Evolutionary conservation across 2,888 invertebrate genomes (phyloP).

Genomic region (Hymenopus coronatus): DNA sequence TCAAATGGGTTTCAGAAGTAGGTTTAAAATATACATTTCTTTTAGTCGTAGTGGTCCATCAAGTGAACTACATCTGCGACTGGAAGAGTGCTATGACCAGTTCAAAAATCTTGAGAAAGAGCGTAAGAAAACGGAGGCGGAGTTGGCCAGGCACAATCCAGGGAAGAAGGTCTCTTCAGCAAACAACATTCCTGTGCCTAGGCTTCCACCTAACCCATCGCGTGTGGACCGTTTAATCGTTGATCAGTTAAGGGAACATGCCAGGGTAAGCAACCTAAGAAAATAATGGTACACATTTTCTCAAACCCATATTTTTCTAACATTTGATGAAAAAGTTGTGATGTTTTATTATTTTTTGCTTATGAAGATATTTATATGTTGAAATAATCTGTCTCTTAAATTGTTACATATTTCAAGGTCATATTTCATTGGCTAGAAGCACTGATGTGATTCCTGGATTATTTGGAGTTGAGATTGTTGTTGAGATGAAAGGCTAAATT

Average conservation of each 20-base stretch:
- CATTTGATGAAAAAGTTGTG: background rate
- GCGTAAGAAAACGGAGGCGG: slow-evolving; percentile 74
- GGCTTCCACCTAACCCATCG: slow-evolving; percentile 72
- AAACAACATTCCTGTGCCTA: slow-evolving; percentile 71
- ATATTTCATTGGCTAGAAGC: too few species aligned
- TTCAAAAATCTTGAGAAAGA: slow-evolving; percentile 77
- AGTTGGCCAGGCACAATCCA: slow-evolving; percentile 72
- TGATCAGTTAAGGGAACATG: slow-evolving; percentile 75
- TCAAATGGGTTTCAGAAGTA: too few species aligned
- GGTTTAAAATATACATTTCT: background rate
- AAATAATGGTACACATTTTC: background rate
- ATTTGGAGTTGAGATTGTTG: too few species aligned
- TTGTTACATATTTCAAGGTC: too few species aligned
- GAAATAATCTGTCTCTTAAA: too few species aligned
- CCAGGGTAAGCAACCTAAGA: slow-evolving; percentile 46
- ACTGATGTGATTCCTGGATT: too few species aligned
- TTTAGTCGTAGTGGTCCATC: slow-evolving; percentile 54
- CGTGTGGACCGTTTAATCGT: slow-evolving; percentile 75
- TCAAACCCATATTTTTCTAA: background rate
- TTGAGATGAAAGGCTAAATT: too few species aligned
- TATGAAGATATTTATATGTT: too few species aligned
- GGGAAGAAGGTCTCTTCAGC: slow-evolving; percentile 75
- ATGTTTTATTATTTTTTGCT: too few species aligned
- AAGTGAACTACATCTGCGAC: slow-evolving; percentile 63
- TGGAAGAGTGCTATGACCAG: slow-evolving; percentile 78